Percentiles rank a stretch among this genome's conserved stretches.
Evolutionary conservation across 2,797 vertebrate genomes (phyloP).

Genomic region (Myotis findleyi): DNA sequence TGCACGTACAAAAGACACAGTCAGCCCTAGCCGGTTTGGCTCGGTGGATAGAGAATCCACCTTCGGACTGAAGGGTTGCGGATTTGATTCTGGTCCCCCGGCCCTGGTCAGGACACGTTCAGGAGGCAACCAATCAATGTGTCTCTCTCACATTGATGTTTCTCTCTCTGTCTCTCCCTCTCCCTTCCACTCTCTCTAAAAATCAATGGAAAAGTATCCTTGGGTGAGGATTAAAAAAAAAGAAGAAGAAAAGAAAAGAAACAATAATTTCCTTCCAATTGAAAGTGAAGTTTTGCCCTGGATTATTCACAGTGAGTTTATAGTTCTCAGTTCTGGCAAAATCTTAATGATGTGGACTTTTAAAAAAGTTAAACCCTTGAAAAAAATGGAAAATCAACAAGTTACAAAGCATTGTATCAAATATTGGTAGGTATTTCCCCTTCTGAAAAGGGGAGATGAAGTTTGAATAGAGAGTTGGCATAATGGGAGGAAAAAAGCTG

Average conservation of each 20-base stretch:
- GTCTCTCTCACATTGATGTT: no score
- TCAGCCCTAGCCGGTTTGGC: no score
- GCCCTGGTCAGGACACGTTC: no score
- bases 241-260: not conserved
- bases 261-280: not conserved
- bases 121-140: no score
- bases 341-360: slow-evolving; percentile 74
- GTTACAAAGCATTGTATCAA: not conserved
- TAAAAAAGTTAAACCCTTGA: slow-evolving; percentile 52
- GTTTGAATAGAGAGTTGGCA: slow-evolving; percentile 38
- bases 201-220: no score
- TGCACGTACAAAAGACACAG: not conserved
- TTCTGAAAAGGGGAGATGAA: not conserved
- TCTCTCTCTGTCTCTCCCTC: no score
- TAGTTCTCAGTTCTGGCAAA: slow-evolving; percentile 60
- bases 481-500: slow-evolving; percentile 58
- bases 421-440: slow-evolving; percentile 25
- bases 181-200: no score
- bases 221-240: not conserved
- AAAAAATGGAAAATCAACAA: slow-evolving; percentile 71
- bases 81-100: no score
- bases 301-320: not conserved
- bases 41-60: no score
- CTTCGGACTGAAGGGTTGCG: no score
- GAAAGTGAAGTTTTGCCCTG: not conserved